Evolutionary conservation across 2,888 invertebrate genomes (phyloP).

Genomic region (Minunthozetes semirufus): DNA sequence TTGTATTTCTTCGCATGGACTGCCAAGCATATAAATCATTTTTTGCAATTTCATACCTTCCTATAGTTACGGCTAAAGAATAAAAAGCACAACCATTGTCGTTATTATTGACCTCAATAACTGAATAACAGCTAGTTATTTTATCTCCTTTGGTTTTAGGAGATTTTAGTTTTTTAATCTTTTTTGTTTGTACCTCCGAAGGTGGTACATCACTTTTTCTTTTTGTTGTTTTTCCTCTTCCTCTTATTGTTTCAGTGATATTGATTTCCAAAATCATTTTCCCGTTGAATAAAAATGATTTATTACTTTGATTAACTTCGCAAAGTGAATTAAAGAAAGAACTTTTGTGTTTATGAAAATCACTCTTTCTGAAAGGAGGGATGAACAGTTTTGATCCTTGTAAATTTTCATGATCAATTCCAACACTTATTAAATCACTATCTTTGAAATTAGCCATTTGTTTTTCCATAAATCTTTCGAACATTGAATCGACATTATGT

Average conservation of each 20-base stretch:
- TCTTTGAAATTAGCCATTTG: neutral
- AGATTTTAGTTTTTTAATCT: no score
- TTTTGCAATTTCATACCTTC: neutral
- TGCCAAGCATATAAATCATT: neutral
- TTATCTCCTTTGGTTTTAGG: no score
- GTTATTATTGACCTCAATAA: neutral
- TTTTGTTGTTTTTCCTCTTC: neutral
- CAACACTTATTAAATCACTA: neutral
- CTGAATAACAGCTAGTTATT: neutral
- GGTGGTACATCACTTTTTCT: no score
- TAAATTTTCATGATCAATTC: neutral
- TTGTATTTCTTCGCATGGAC: neutral
- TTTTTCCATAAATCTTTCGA: neutral
- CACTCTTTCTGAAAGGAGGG: neutral
- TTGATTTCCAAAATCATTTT: neutral
- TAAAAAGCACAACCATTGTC: conserved; percentile 15
- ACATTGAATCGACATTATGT: neutral
- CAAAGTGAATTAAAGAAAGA: neutral
- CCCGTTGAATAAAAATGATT: neutral
- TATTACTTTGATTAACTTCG: neutral
- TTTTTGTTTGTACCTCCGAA: no score
- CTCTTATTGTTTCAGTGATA: neutral
- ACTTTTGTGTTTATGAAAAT: neutral
- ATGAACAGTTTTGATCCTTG: neutral
- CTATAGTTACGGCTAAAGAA: neutral